These are phyloP conservation scores for Lagopus muta DNA, from an alignment of 2,113 vertebrate genomes.

Conservation along the genomic window DNA sequence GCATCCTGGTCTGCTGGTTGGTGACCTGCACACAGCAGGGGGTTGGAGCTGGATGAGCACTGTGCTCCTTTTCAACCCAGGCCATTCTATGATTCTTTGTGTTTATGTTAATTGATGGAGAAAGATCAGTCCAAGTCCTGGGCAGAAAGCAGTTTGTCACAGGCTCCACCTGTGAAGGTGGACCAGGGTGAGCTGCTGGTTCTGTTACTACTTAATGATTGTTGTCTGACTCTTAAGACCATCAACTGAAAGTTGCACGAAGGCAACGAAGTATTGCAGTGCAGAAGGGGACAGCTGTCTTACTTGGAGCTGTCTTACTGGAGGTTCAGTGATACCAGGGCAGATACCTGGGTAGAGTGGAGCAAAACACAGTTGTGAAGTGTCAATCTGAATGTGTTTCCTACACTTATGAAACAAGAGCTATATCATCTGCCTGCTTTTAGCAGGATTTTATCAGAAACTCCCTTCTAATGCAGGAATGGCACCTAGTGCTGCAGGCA, in stretches of 20 bases:
- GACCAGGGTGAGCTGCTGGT: background rate
- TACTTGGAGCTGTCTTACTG: background rate
- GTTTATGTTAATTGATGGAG: background rate
- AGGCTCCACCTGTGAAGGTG: background rate
- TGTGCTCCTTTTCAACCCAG: no score
- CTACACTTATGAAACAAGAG: background rate
- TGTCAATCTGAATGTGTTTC: background rate
- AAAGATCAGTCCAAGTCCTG: background rate
- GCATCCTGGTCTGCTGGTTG: no score
- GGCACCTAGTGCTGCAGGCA: background rate
- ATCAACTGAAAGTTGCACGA: background rate
- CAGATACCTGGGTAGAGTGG: background rate
- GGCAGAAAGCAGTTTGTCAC: background rate
- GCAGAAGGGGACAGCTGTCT: accelerated
- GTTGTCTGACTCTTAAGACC: background rate
- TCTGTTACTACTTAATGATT: background rate
- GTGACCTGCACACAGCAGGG: no score
- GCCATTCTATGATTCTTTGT: background rate
- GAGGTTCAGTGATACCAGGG: background rate
- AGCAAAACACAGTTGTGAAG: background rate
- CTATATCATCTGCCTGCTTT: background rate
- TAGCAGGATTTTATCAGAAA: background rate
- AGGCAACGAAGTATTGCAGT: background rate
- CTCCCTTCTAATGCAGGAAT: background rate
- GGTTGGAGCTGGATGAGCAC: no score